Percentiles rank a stretch among this genome's conserved stretches.
phyloP scores from a whole-genome alignment of 2,888 invertebrate genomes.

The Aelia acuminata region DNA sequence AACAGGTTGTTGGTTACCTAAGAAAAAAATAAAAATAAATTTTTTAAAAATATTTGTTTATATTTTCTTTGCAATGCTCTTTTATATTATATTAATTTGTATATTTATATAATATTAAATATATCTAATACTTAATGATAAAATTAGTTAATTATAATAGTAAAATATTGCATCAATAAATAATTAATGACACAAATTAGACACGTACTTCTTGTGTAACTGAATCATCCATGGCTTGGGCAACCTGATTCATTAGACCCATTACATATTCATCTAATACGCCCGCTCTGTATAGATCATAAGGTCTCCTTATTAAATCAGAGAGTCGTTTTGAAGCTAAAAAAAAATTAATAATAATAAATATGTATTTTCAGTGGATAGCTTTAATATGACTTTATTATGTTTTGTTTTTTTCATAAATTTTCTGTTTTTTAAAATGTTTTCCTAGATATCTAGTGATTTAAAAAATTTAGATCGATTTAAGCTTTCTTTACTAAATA shows the following conservation, averaged over 20 bases:
- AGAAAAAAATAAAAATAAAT: conserved; percentile 69
- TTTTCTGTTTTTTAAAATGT: too few species aligned
- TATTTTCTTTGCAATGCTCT: too few species aligned
- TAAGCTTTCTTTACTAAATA: too few species aligned
- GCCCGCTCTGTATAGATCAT: conserved; percentile 90
- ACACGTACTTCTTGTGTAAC: conserved; percentile 78
- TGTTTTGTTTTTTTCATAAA: too few species aligned
- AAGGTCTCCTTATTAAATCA: conserved; percentile 89
- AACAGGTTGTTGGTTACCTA: conserved; percentile 93
- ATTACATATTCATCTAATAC: conserved; percentile 92
- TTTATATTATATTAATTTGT: not conserved
- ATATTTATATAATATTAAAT: not conserved
- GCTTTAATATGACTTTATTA: too few species aligned
- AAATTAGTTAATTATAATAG: not conserved
- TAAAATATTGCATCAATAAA: not conserved
- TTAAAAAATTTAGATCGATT: too few species aligned
- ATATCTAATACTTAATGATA: not conserved
- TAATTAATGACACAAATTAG: not conserved
- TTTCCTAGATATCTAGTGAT: too few species aligned
- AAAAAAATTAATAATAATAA: conserved; percentile 67
- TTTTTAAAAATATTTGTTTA: too few species aligned
- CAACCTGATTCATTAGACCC: conserved; percentile 94
- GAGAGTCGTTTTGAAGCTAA: conserved; percentile 89
- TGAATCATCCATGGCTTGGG: conserved; percentile 95
- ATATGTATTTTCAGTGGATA: too few species aligned